Evolutionary conservation across 2,888 invertebrate species (phyloP).

Genomic region (Nephrotoma flavescens): DNA sequence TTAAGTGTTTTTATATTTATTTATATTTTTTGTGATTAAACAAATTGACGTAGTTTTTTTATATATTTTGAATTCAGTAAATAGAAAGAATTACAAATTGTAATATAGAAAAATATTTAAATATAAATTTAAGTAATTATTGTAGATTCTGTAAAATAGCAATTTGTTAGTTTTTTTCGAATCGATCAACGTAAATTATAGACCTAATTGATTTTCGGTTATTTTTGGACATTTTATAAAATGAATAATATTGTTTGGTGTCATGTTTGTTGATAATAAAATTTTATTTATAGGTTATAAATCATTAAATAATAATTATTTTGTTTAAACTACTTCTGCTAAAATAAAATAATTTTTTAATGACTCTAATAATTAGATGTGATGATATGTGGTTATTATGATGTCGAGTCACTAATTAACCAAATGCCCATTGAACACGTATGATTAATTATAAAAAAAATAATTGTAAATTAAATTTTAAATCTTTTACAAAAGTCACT

Average conservation of each 20-base stretch:
- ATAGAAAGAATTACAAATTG: neutral
- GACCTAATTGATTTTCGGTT: neutral
- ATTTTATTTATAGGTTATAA: neutral
- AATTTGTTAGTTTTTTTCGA: neutral
- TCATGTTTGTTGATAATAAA: neutral
- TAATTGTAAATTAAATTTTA: neutral
- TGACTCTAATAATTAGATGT: neutral
- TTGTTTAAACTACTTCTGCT: neutral
- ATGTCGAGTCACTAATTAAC: neutral
- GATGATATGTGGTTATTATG: neutral
- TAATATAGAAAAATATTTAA: slow-evolving; percentile 4
- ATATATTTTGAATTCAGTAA: slow-evolving; percentile 7
- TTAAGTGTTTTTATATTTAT: slow-evolving; percentile 10
- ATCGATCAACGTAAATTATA: neutral
- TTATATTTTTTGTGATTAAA: slow-evolving; percentile 6
- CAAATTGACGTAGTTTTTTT: slow-evolving; percentile 1
- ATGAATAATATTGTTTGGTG: neutral
- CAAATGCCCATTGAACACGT: neutral
- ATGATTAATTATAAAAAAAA: neutral
- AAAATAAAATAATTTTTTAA: neutral
- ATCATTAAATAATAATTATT: neutral
- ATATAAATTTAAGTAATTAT: neutral
- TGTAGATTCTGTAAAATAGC: neutral
- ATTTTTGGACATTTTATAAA: neutral
- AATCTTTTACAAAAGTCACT: neutral